Evolutionary conservation across 1,140 invertebrate genomes (phyloP), one percentile per base, ranked within the genome.

Genomic region (Fopius arisanus): DNA sequence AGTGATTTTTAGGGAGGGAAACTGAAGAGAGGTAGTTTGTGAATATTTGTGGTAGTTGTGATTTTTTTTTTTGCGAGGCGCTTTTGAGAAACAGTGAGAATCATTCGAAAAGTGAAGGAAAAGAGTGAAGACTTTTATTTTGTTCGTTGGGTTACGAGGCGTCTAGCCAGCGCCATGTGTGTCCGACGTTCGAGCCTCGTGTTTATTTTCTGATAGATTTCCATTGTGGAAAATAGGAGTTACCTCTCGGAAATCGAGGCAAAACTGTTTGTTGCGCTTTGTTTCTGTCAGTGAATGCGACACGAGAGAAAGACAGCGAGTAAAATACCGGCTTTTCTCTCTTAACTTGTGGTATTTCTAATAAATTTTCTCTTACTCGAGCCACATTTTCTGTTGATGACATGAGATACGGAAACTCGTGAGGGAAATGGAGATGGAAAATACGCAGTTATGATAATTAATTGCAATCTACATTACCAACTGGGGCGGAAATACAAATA

Each of bases 151-250:
- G 66, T 28, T 40, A 62, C 72, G 66, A 65, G 33, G 72, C 67
- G 72, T 54, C 40, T 73, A 33, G 48, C 26, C 19, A 66, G 62
- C 70, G 62, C 70, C 70, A 66, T 72, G 62, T 72, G 62, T 72
- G 70, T 72, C 70, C 62, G 62, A 72, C 70, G 63, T 72, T 63
- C 67, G 26, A 72, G 70, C 70, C 70, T 29, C 70, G 70, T 72
- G 70, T 29, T 71, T 59, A 33, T 62, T 63, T 71, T 71, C 59
- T 71, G 54, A 71, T 71, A 62, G 19, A 23, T 19, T 48, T 10
- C 33, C 40, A 51, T 59, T 14, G 51, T 23, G n/a, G 43, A 51
- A 33, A 43, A 68, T 43, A 43, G 23, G 26, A 68, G 26, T 23
- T 26, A 68, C 12, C 12, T 1, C 2, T 21, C 2, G 37, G 23